A percentile compares a stretch with the other conserved stretches of the same genome.
phyloP scores from a whole-genome alignment of 2,797 vertebrate genomes.

The Pagetopsis macropterus region DNA sequence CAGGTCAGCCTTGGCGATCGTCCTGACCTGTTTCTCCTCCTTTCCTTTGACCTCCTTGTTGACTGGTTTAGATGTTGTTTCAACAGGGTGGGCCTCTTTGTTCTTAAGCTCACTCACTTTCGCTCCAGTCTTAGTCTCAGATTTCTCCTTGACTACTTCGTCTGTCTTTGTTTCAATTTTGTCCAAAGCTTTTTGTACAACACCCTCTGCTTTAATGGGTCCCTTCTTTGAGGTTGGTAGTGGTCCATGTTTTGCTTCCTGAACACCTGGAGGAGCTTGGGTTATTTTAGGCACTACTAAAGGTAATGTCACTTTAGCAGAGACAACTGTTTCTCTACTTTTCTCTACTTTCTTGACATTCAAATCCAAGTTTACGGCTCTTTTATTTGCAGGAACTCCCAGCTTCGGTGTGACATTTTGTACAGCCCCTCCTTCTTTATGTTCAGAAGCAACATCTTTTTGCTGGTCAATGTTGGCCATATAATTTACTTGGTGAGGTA shows the following conservation, averaged over 20 bases:
- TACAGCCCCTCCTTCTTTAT: slow-evolving; percentile 1
- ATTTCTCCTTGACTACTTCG: slow-evolving; percentile 12
- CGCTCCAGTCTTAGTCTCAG: slow-evolving; percentile 4
- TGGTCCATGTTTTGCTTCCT: slow-evolving; percentile 29
- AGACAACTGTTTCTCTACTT: not conserved
- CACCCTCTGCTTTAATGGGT: not conserved
- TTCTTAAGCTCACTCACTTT: slow-evolving; percentile 12
- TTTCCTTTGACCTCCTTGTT: slow-evolving; percentile 30
- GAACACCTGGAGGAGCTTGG: slow-evolving; percentile 44
- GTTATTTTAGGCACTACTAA: slow-evolving; percentile 14
- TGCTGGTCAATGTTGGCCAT: not conserved
- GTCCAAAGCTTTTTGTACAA: not conserved
- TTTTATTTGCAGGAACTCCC: slow-evolving; percentile 32
- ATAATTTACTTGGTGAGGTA: not conserved
- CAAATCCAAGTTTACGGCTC: slow-evolving; percentile 47
- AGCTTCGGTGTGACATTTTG: slow-evolving; percentile 32
- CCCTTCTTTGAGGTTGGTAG: slow-evolving; percentile 30
- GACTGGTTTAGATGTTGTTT: slow-evolving; percentile 23
- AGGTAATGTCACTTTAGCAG: slow-evolving; percentile 4
- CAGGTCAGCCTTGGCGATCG: slow-evolving; percentile 1
- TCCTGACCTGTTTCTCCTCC: not conserved
- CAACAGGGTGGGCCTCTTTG: slow-evolving; percentile 17
- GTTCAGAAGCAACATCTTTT: slow-evolving; percentile 8
- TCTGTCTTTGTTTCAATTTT: slow-evolving; percentile 12
- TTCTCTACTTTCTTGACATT: slow-evolving; percentile 14